Evolutionary conservation across 2,888 invertebrate species (phyloP), one percentile per base, ranked within the genome.

Genomic region (Orgyia antiqua): DNA sequence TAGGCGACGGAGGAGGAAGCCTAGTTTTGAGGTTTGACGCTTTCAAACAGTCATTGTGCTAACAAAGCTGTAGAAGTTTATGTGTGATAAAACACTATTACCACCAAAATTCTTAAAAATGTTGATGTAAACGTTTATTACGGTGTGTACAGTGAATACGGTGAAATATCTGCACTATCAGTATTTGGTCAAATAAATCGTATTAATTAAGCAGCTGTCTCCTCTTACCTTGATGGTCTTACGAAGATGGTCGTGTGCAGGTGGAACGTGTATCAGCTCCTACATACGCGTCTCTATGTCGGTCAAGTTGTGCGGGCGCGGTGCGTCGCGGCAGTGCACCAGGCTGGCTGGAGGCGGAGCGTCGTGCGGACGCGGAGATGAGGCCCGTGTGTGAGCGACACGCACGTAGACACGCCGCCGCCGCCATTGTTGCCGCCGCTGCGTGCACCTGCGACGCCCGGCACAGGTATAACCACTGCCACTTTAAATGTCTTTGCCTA

Each of bases 221-320:
- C 9, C 24, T 9, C 10, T 24, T 4, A 23, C n/a, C n/a, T n/a
- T n/a, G n/a, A n/a, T n/a, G n/a, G n/a, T n/a, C n/a, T n/a, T n/a
- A n/a, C n/a, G n/a, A n/a, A n/a, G n/a, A n/a, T n/a, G n/a, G n/a
- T n/a, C n/a, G n/a, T 10, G 9, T 13, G n/a, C 13, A 91, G 90
- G 78, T 91, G 51, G 89, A 89, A 12, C 84, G 92, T 31, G 87
- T 92, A 33, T 83, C 89, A 4, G 90, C 91, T 0, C 91, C 91
- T 1, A 93, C 93, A 0, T 88, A 89, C 53, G 88, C 92, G 8
- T 91, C 90, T n/a, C 43, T 89, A 2, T 23, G 23, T 7, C 23
- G 23, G 4, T 8, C 23, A 31, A 65, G 77, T 18, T 89, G 90
- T 1, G 72, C 87, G 17, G 13, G 46, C 2, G 72, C 87, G 18